Evolutionary conservation across 2,888 invertebrate genomes (phyloP), one percentile per base, ranked within the genome.

Genomic region (Dryomyza anilis): DNA sequence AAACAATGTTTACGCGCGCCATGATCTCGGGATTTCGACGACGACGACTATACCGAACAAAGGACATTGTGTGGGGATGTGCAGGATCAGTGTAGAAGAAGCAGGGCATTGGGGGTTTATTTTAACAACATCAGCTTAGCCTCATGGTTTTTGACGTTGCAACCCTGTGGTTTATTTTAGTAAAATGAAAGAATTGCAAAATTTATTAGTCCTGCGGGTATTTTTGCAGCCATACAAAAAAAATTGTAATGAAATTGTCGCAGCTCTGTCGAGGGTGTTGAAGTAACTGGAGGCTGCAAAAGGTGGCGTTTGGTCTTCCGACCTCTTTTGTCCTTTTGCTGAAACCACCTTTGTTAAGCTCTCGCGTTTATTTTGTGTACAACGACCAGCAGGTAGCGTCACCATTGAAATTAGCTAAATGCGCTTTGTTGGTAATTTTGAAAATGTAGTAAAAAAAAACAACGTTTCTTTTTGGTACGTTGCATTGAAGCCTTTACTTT

Each of bases 161-260:
- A 43, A 19, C 52, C 33, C 55, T 36, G 43, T 36, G 69, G 73
- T 76, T 71, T 73, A 74, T 76, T 75, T 75, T 77, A 74, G 76
- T n/a, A 72, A 73, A 69, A 74, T 76, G 74, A 75, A 75, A 71
- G 75, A 79, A 77, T 75, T 75, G 73, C 72, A 68, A 75, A 78
- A 79, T 80, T 77, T 78, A 79, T 78, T 76, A 75, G 74, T 74
- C 78, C 74, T 75, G 46, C 62, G 73, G 76, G 78, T 66, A 57
- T 64, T 66, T 62, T 60, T 57, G 64, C 52, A 39, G 57, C 48
- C 56, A 61, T 30, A 48, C n/a, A n/a, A n/a, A n/a, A 36, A 46
- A 60, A 60, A 66, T 59, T 59, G 55, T 59, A 60, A 66, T 66
- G 55, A 63, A 63, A 63, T 55, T 58, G 36, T 43, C 58, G 48